Evolutionary conservation across 2,888 invertebrate species (phyloP).

Genomic region (Gortyna flavago): DNA sequence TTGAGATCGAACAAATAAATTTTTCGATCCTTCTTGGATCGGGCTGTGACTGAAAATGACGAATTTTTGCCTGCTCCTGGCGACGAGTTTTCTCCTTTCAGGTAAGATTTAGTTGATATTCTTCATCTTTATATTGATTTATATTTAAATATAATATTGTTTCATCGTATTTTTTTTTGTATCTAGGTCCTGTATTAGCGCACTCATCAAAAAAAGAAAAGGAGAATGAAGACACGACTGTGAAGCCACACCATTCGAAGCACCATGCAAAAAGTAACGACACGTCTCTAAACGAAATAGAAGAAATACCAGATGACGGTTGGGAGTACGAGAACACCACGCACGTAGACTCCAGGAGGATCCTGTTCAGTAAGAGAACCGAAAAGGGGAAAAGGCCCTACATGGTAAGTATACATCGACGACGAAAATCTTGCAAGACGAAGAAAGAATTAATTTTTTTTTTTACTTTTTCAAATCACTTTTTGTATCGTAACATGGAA

Average conservation of each 20-base stretch:
- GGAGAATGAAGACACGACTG: slow-evolving; percentile 32
- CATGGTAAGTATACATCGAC: slow-evolving; percentile 76
- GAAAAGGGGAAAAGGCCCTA: slow-evolving; percentile 80
- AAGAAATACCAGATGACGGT: slow-evolving; percentile 78
- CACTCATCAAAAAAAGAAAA: slow-evolving; percentile 58
- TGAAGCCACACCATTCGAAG: slow-evolving; percentile 48
- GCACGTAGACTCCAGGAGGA: slow-evolving; percentile 81
- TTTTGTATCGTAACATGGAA: background rate
- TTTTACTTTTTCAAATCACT: background rate
- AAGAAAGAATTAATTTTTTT: background rate
- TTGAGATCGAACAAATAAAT: slow-evolving; percentile 62
- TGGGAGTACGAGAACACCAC: slow-evolving; percentile 85
- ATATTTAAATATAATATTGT: background rate
- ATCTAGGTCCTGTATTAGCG: slow-evolving; percentile 61
- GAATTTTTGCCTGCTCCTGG: slow-evolving; percentile 64
- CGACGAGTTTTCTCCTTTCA: slow-evolving; percentile 66
- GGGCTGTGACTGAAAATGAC: slow-evolving; percentile 70
- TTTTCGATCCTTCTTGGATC: slow-evolving; percentile 74
- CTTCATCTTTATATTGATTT: background rate
- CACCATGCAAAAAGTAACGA: slow-evolving; percentile 54
- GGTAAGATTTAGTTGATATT: slow-evolving; percentile 67
- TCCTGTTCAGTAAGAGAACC: slow-evolving; percentile 81
- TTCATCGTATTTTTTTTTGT: background rate
- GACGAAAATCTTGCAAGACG: background rate
- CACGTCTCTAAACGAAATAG: slow-evolving; percentile 60